Conservation (phyloP, 2,113 vertebrate species). For the Trichechus manatus region DNA sequence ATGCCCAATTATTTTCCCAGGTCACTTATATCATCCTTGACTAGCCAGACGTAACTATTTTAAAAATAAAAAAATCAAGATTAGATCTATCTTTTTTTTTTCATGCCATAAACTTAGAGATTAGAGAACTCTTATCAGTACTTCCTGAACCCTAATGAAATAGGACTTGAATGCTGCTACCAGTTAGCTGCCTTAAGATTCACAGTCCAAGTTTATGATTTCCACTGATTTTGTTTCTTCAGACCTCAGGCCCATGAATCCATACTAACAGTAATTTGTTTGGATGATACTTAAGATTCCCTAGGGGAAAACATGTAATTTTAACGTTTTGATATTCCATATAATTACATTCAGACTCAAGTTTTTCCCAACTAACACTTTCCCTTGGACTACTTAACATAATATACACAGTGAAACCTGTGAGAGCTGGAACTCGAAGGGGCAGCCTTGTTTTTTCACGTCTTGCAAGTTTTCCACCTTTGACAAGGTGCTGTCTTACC, state of each 20-base stretch:
- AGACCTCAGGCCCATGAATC: background rate
- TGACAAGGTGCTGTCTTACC: background rate
- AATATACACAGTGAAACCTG: background rate
- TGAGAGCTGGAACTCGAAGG: background rate
- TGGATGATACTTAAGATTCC: constrained; percentile 15
- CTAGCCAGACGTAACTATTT: constrained; percentile 33
- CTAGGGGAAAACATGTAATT: constrained; percentile 2
- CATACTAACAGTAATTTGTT: constrained; percentile 1
- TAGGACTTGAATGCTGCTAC: constrained; percentile 20
- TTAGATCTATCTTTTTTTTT: background rate
- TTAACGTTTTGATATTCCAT: background rate
- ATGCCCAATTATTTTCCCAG: background rate
- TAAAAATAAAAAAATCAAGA: constrained; percentile 44
- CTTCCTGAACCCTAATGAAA: constrained; percentile 33
- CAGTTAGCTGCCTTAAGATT: constrained; percentile 43
- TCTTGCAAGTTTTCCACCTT: background rate
- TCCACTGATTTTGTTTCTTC: background rate
- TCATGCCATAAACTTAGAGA: background rate
- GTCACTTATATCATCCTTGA: background rate
- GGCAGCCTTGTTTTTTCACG: background rate
- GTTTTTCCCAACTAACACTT: constrained; percentile 14
- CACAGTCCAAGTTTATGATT: background rate
- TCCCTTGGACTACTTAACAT: constrained; percentile 9
- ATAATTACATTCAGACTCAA: constrained; percentile 43
- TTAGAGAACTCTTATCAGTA: background rate